Evolutionary conservation across 2,797 vertebrate species (phyloP).

Genomic region (Rachycentron canadum): DNA sequence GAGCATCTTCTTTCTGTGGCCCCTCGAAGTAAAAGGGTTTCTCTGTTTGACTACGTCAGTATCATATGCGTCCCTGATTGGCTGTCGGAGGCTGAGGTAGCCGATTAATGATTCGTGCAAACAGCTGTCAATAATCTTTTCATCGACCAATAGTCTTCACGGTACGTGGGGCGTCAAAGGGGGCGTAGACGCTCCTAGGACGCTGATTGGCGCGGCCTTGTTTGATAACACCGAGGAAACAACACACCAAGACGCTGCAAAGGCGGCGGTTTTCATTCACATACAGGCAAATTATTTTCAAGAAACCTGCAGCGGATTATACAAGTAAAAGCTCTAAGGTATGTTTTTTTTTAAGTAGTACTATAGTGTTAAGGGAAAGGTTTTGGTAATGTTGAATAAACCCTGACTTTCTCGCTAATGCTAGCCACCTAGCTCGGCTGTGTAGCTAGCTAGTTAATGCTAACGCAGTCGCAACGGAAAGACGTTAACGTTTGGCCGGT

Average conservation of each 20-base stretch:
- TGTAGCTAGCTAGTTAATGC: conserved; percentile 5
- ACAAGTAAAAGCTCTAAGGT: conserved; percentile 27
- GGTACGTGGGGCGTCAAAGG: conserved; percentile 9
- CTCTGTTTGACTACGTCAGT: too few species aligned
- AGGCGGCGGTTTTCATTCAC: conserved; percentile 27
- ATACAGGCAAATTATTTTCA: too few species aligned
- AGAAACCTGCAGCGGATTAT: neutral
- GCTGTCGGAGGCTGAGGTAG: neutral
- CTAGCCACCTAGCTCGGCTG: conserved; percentile 35
- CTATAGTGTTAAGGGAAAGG: fast-evolving
- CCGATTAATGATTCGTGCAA: conserved; percentile 9
- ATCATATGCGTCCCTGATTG: conserved; percentile 4
- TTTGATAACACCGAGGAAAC: conserved; percentile 64
- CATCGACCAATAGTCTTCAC: conserved; percentile 24
- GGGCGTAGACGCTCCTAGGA: conserved; percentile 18
- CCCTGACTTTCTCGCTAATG: conserved; percentile 24
- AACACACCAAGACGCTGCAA: neutral
- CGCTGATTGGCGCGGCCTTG: conserved; percentile 69
- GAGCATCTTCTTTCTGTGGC: too few species aligned
- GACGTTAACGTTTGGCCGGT: fast-evolving
- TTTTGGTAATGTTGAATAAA: neutral
- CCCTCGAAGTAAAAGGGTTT: too few species aligned
- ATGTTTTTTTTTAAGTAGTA: neutral
- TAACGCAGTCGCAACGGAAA: neutral
- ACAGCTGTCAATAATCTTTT: neutral